Conservation (phyloP, 2,113 vertebrate species). For the Nyctereutes procyonoides region DNA sequence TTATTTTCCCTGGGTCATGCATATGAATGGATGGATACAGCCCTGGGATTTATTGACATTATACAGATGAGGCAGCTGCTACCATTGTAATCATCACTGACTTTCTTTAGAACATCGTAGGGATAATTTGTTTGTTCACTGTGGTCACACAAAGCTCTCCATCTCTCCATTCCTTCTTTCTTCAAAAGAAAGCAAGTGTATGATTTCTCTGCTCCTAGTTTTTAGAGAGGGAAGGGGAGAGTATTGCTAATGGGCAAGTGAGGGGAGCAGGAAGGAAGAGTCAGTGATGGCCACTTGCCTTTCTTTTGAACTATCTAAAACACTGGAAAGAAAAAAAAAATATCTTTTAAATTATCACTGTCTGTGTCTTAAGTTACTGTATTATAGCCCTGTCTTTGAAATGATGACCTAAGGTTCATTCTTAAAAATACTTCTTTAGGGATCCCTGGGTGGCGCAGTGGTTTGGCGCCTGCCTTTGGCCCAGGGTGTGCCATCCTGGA, state of each 20-base stretch:
- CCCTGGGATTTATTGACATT: neutral
- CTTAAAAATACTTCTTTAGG: neutral
- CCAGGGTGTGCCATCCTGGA: no score
- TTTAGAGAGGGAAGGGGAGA: neutral
- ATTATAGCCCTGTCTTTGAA: neutral
- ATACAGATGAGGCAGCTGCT: slow-evolving; percentile 55
- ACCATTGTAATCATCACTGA: slow-evolving; percentile 23
- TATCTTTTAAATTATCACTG: neutral
- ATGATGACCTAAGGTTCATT: neutral
- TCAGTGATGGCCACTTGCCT: rapidly evolving
- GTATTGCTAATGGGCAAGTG: no score
- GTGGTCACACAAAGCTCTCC: neutral
- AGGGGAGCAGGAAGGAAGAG: neutral
- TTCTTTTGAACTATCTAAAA: neutral
- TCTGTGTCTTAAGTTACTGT: neutral
- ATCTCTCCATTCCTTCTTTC: neutral
- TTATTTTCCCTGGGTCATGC: neutral
- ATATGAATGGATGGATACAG: neutral
- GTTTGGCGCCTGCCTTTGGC: no score
- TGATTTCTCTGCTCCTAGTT: neutral
- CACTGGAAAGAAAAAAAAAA: neutral
- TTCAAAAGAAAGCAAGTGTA: neutral
- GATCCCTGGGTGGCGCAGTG: no score
- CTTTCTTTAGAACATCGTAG: slow-evolving; percentile 35
- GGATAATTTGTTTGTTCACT: slow-evolving; percentile 42